Conservation (phyloP, 2,113 vertebrate genomes). For the Loxodonta africana region DNA sequence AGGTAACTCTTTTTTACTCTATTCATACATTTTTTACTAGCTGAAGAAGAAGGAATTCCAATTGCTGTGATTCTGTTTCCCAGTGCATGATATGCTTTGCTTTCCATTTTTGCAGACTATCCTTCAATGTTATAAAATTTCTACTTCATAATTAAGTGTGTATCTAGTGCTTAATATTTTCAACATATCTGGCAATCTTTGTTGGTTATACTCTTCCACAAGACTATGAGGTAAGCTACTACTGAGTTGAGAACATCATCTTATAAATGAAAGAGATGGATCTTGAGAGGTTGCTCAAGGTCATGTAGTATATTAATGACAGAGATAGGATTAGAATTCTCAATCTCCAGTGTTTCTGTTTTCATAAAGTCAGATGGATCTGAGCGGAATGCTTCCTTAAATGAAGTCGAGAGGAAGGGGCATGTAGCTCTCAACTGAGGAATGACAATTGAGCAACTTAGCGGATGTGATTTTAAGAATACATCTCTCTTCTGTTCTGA, state of each 20-base stretch:
- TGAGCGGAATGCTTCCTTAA: not conserved
- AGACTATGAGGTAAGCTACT: not conserved
- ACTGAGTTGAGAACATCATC: not conserved
- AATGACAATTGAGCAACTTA: not conserved
- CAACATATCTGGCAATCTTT: not conserved
- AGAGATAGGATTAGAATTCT: conserved; percentile 41
- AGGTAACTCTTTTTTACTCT: not conserved
- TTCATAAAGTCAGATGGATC: not conserved
- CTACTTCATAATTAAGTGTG: conserved; percentile 37
- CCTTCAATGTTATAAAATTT: not conserved
- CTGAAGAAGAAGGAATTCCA: not conserved
- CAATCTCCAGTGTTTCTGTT: not conserved
- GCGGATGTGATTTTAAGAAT: not conserved
- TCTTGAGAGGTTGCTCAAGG: conserved; percentile 24
- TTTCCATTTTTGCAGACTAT: not conserved
- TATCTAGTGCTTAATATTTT: conserved; percentile 38
- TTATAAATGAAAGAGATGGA: conserved; percentile 25
- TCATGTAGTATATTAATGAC: not conserved
- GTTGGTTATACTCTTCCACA: conserved; percentile 13
- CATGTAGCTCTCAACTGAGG: not conserved
- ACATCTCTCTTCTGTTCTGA: not conserved
- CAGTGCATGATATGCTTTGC: not conserved
- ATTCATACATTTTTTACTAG: conserved; percentile 12
- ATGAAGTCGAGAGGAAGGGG: not conserved
- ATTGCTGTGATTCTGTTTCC: not conserved